Base-by-base conservation (phyloP, 2,113 vertebrate genomes). In the Epinephelus cyanopodus region DNA sequence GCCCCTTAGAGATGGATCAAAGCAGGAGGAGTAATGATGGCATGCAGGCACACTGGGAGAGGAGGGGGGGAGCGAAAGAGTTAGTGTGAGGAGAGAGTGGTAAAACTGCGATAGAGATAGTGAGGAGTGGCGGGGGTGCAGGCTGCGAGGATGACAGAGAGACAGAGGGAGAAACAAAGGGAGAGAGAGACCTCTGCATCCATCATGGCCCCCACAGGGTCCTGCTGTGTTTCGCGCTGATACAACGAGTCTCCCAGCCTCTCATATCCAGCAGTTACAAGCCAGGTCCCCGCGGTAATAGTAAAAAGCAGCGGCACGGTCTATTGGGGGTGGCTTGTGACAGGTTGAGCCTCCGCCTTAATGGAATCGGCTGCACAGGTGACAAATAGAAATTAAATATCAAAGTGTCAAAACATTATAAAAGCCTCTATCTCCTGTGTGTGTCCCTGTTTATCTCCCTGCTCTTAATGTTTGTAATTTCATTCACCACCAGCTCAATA, bases 1-100 rank as follows among this genome's bases (percentile, higher is more conserved):
- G 77, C 79, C 86, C 91, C 89, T 91, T 67, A 88, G 88, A 92
- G 88, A 92, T 77, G 86, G 83, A 94, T 93, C 91, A 94, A 93
- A 94, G 89, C 79, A 78, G 69, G 71, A 79, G 54, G 74, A 89
- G 88, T 91, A 87, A 92, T 91, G 87, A 86, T 92, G 83, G 77
- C 67, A 65, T 78, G 80, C 69, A 84, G 86, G 54, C 70, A 21
- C 39, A 74, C 25, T 69, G 56, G 54, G 79, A 83, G 69, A 37
- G 72, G 69, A 37, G 72, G 74, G 60, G 1, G 74, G 70, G 64
- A 79, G 76, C 12, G 60, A 79, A 70, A 72, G 83, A 83, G 79
- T 64, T 61, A 73, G 42, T 33, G 53, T 53, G 72, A 54, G 76
- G 72, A 74, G 68, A 69, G 84, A 81, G 72, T 53, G 80, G 60